phyloP scores from a whole-genome alignment of 2,797 vertebrate species.

The Nannoperca obscura region DNA sequence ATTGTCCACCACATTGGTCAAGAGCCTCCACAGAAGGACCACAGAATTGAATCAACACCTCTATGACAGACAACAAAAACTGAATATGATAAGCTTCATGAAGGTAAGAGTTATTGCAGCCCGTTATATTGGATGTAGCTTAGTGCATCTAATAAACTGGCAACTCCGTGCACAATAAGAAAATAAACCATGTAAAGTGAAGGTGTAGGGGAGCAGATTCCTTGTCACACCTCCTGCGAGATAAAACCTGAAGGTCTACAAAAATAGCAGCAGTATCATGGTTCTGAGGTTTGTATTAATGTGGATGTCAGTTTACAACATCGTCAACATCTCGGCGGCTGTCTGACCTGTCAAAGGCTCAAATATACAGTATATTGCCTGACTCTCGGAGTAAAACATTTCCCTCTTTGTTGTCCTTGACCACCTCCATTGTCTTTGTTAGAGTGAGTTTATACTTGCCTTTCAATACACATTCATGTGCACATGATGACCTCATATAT shows the following conservation, averaged over 20 bases:
- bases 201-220: conserved; percentile 22
- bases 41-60: conserved; percentile 50
- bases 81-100: conserved; percentile 47
- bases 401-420: neutral
- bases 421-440: neutral
- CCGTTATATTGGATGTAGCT: conserved; percentile 39
- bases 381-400: neutral
- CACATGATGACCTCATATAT: neutral
- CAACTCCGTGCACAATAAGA: conserved; percentile 18
- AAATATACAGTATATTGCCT: neutral
- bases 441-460: neutral
- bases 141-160: conserved; percentile 64
- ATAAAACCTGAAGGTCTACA: conserved; percentile 42
- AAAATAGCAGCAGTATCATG: conserved; percentile 14
- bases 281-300: conserved; percentile 39
- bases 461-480: neutral
- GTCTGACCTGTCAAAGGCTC: conserved; percentile 16
- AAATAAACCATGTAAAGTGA: conserved; percentile 48
- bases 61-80: conserved; percentile 40
- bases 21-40: conserved; percentile 20
- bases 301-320: conserved; percentile 32
- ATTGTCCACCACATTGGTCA: conserved; percentile 34
- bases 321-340: neutral
- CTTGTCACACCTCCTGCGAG: conserved; percentile 7
- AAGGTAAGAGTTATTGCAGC: conserved; percentile 50